These are phyloP conservation scores for Nasonia longicornis DNA, from an alignment of 1,140 invertebrate species.

Conservation along the genomic window DNA sequence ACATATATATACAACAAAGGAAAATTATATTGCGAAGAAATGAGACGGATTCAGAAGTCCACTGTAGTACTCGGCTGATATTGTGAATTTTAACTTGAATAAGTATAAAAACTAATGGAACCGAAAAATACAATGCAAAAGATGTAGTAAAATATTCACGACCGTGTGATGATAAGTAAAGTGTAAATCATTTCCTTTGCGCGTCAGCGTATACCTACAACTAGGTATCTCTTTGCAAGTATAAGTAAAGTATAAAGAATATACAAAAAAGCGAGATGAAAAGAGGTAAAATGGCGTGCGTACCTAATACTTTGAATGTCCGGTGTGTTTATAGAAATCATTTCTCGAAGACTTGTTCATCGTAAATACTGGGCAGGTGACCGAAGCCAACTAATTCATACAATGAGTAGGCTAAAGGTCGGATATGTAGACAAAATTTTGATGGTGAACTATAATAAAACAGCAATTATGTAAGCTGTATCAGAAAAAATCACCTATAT, in stretches of 20 bases:
- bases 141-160: conserved; percentile 7
- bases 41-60: conserved; percentile 17
- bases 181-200: conserved; percentile 30
- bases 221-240: conserved; percentile 32
- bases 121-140: conserved; percentile 22
- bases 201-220: conserved; percentile 26
- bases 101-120: background rate
- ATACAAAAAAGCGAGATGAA: background rate
- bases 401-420: conserved; percentile 2
- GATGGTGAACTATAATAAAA: conserved; percentile 16
- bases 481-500: conserved; percentile 13
- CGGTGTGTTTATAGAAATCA: conserved; percentile 9
- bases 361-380: conserved; percentile 11
- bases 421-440: conserved; percentile 24
- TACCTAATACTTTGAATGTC: conserved; percentile 7
- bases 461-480: conserved; percentile 29
- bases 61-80: conserved; percentile 39
- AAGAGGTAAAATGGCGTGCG: conserved; percentile 5
- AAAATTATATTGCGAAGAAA: conserved; percentile 39
- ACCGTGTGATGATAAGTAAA: conserved; percentile 25
- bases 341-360: conserved; percentile 22
- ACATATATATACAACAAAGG: conserved; percentile 21
- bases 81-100: conserved; percentile 41
- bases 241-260: conserved; percentile 26
- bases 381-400: background rate